Percentiles rank a stretch among this genome's conserved stretches.
phyloP scores from a whole-genome alignment of 30 jellyfish, hydroid and myxozoan genomes.

The Cassiopea xamachana region DNA sequence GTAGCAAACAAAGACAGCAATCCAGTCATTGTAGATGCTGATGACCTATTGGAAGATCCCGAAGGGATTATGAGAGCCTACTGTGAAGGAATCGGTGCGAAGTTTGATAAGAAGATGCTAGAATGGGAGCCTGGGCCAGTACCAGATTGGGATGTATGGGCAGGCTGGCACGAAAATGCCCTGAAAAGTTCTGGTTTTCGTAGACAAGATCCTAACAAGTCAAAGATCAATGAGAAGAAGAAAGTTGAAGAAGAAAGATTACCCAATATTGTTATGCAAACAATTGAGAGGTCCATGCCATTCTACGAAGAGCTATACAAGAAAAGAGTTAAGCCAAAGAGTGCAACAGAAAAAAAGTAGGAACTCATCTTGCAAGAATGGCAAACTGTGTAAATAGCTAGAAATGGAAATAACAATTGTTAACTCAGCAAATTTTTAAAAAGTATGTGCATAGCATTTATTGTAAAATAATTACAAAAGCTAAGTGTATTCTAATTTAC shows the following conservation, averaged over 20 bases:
- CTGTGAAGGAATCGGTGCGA: slow-evolving; percentile 84
- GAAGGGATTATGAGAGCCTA: slow-evolving; percentile 85
- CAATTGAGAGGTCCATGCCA: slow-evolving; percentile 72
- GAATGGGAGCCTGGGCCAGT: slow-evolving; percentile 93
- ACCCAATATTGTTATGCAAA: slow-evolving; percentile 77
- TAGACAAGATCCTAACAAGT: neutral
- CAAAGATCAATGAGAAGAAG: slow-evolving; percentile 26
- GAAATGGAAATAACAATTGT: too few species aligned
- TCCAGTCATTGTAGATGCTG: slow-evolving; percentile 94
- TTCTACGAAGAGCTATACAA: slow-evolving; percentile 69
- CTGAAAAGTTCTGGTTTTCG: slow-evolving; percentile 91
- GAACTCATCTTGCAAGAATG: too few species aligned
- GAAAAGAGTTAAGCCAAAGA: slow-evolving; percentile 46
- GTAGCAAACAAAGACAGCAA: slow-evolving; percentile 31
- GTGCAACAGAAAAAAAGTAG: neutral
- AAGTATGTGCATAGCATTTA: too few species aligned
- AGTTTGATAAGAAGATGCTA: slow-evolving; percentile 82
- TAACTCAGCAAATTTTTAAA: too few species aligned
- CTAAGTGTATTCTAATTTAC: too few species aligned
- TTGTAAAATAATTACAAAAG: too few species aligned
- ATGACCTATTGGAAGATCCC: slow-evolving; percentile 89
- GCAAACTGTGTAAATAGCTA: too few species aligned
- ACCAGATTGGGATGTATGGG: too few species aligned
- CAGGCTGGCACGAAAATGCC: slow-evolving; percentile 96
- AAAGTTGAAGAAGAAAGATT: slow-evolving; percentile 21